Evolutionary conservation across 2,797 vertebrate genomes (phyloP).

Genomic region (Luscinia megarhynchos): DNA sequence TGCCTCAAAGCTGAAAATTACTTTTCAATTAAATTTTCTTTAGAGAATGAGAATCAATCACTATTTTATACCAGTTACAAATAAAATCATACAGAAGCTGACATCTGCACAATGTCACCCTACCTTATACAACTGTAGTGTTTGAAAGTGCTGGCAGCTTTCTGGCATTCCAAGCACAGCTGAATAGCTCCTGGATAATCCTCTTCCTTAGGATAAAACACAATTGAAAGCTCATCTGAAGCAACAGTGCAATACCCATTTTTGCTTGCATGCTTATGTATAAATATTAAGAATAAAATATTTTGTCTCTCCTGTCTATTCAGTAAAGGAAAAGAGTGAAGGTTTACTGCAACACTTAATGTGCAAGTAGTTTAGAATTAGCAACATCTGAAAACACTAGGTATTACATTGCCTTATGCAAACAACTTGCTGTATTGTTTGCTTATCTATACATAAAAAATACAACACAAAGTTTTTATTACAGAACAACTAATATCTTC

Average conservation of each 20-base stretch:
- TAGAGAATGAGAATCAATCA: neutral
- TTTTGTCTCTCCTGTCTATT: neutral
- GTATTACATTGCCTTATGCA: neutral
- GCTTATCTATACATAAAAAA: neutral
- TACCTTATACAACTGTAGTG: constrained; percentile 99
- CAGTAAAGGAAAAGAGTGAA: neutral
- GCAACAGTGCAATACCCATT: neutral
- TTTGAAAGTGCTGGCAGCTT: constrained; percentile 98
- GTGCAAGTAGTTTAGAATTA: neutral
- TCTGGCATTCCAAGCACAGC: constrained; percentile 96
- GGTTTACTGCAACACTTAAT: neutral
- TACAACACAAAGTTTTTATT: neutral
- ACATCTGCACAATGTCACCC: neutral
- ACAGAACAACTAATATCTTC: neutral
- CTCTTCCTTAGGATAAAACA: constrained; percentile 86
- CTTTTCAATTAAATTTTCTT: neutral
- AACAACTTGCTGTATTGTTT: neutral
- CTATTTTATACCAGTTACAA: neutral
- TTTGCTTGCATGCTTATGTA: neutral
- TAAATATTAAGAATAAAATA: neutral
- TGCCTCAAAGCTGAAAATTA: neutral
- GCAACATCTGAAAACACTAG: neutral
- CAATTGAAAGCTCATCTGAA: neutral
- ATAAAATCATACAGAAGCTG: neutral
- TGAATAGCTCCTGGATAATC: constrained; percentile 99